phyloP scores from a whole-genome alignment of 2,113 vertebrate genomes.

The Asarcornis scutulata region DNA sequence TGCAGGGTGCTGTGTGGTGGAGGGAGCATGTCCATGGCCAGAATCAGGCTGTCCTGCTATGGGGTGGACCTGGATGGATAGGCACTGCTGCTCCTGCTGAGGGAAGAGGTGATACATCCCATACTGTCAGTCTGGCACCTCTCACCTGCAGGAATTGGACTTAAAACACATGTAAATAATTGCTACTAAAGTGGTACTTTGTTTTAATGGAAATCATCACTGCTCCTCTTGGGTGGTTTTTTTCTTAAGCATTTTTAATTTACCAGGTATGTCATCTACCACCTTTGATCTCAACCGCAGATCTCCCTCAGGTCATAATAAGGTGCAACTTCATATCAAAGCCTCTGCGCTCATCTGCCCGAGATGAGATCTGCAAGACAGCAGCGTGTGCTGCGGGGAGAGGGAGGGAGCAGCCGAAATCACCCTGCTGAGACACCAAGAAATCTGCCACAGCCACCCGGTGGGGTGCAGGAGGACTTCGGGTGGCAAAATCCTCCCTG shows the following conservation, averaged over 20 bases:
- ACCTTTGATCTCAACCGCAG: background rate
- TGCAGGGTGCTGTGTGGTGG: rapidly evolving
- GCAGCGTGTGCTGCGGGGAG: background rate
- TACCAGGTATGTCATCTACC: background rate
- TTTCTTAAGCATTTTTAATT: background rate
- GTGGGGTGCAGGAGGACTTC: no score
- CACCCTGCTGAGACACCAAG: no score
- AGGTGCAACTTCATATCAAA: background rate
- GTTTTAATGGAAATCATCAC: background rate
- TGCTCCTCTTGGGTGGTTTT: background rate
- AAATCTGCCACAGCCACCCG: no score
- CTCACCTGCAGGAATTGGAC: background rate
- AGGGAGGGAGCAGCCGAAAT: no score
- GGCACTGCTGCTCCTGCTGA: rapidly evolving
- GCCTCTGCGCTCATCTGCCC: background rate
- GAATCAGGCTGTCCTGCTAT: background rate
- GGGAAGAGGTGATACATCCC: background rate
- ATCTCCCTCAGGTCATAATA: background rate
- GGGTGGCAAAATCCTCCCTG: background rate
- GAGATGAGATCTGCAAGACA: background rate
- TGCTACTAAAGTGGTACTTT: background rate
- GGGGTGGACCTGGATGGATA: no score
- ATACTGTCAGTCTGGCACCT: background rate
- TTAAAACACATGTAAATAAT: background rate
- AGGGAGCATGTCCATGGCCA: background rate